phyloP scores from a whole-genome alignment of 2,888 invertebrate genomes.

The Drosophila vallismaia region DNA sequence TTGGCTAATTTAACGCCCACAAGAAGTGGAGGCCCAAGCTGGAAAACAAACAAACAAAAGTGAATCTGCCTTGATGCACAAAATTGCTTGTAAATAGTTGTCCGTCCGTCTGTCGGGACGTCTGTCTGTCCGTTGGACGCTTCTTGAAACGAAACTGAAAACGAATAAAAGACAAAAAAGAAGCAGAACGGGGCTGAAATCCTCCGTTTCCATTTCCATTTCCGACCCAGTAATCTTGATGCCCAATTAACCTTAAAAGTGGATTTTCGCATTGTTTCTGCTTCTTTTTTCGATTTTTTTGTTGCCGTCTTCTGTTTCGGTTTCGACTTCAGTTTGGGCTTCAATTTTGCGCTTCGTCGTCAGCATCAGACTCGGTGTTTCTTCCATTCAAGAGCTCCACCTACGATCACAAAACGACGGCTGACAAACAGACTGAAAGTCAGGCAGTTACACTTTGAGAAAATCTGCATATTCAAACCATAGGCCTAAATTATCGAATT shows the following conservation, averaged over 20 bases:
- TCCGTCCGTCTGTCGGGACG: constrained; percentile 55
- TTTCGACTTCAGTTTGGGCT: constrained; percentile 29
- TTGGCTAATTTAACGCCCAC: constrained; percentile 74
- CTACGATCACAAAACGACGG: constrained; percentile 44
- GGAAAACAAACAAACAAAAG: constrained; percentile 68
- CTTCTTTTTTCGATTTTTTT: constrained; percentile 42
- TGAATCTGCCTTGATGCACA: constrained; percentile 70
- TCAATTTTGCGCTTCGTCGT: constrained; percentile 52
- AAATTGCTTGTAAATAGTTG: constrained; percentile 67
- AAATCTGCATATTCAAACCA: not conserved
- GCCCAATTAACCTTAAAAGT: constrained; percentile 84
- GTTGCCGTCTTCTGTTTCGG: constrained; percentile 1
- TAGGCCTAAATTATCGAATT: too few species aligned
- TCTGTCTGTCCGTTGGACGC: constrained; percentile 45
- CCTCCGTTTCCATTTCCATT: constrained; percentile 81
- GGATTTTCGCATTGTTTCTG: constrained; percentile 76
- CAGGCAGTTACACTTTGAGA: constrained; percentile 29
- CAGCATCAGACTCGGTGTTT: constrained; percentile 31
- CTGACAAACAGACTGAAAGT: constrained; percentile 62
- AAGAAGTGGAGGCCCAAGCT: constrained; percentile 24
- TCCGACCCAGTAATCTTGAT: constrained; percentile 84
- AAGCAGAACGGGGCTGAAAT: constrained; percentile 42
- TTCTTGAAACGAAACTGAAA: constrained; percentile 80
- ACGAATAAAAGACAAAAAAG: constrained; percentile 70
- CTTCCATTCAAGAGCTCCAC: constrained; percentile 40